A percentile compares a stretch with the other conserved stretches of the same genome.
phyloP scores from a whole-genome alignment of 2,113 vertebrate genomes.

The Excalfactoria chinensis region DNA sequence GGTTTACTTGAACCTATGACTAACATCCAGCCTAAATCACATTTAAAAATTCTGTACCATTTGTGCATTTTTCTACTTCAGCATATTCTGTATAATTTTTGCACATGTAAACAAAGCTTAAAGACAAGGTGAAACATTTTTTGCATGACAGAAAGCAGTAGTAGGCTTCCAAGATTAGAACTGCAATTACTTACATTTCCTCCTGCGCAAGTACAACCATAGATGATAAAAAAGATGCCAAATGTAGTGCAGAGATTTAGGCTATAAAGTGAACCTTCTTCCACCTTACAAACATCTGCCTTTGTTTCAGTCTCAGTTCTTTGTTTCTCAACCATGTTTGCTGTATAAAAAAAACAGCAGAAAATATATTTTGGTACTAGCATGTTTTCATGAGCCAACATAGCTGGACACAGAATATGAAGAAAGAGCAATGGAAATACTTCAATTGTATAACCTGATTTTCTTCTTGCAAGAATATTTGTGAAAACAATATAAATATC shows the following conservation, averaged over 20 bases:
- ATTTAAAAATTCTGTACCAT: neutral
- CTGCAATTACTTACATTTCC: neutral
- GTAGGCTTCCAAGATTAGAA: neutral
- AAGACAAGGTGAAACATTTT: neutral
- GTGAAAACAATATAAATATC: conserved; percentile 27
- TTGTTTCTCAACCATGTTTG: neutral
- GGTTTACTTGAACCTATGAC: neutral
- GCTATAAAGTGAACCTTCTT: neutral
- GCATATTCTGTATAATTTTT: neutral
- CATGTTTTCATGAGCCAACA: conserved; percentile 12
- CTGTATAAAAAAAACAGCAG: neutral
- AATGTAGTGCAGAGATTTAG: neutral
- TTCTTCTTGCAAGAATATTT: conserved; percentile 8
- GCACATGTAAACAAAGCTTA: neutral
- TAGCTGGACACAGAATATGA: neutral
- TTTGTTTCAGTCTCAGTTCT: neutral
- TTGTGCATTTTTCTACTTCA: neutral
- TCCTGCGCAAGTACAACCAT: neutral
- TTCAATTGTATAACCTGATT: conserved; percentile 18
- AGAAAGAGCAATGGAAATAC: conserved; percentile 43
- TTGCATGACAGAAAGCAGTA: neutral
- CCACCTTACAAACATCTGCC: neutral
- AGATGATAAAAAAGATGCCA: neutral
- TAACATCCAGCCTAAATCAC: neutral
- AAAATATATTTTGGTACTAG: neutral